Evolutionary conservation across 2,888 invertebrate species (phyloP), one percentile per base, ranked within the genome.

Genomic region (Hydroisotoma schaefferi): DNA sequence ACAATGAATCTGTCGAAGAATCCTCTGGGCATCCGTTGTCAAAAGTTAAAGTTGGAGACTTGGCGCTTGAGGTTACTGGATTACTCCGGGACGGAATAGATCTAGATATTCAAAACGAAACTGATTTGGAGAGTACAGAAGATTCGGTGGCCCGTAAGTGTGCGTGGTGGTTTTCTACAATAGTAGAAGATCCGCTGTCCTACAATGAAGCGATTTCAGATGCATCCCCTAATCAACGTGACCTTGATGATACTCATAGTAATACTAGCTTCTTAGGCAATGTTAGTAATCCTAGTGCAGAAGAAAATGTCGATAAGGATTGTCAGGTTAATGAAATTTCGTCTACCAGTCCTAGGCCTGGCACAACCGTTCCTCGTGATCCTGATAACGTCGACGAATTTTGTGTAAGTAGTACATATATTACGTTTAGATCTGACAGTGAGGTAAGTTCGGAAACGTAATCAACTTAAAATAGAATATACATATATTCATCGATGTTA

Each of bases 361-460:
- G 23, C 28, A 2, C 23, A 18, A 2, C 43, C 15, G 46, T 15
- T 37, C n/a, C n/a, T n/a, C 26, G 40, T 22, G 63, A 61, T 58
- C 58, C 64, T 26, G 56, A 56, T 53, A 47, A 54, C 26, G 59
- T 56, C 10, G 69, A 70, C n/a, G 72, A 72, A 59, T 61, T 37
- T 57, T 69, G 70, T 55, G 72, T 72, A 71, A 72, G 72, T 66
- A 4, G 20, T 25, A n/a, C n/a, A n/a, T n/a, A n/a, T n/a, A n/a
- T n/a, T n/a, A n/a, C n/a, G n/a, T n/a, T n/a, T n/a, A n/a, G n/a
- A n/a, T n/a, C n/a, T n/a, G n/a, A n/a, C n/a, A n/a, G n/a, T n/a
- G n/a, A n/a, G n/a, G n/a, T n/a, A n/a, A n/a, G n/a, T n/a, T n/a
- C 15, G 33, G 33, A 15, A 33, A 10, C 15, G 33, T 33, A 15